These are phyloP conservation scores for Limonius californicus DNA, from an alignment of 1,140 invertebrate species.

Conservation along the genomic window DNA sequence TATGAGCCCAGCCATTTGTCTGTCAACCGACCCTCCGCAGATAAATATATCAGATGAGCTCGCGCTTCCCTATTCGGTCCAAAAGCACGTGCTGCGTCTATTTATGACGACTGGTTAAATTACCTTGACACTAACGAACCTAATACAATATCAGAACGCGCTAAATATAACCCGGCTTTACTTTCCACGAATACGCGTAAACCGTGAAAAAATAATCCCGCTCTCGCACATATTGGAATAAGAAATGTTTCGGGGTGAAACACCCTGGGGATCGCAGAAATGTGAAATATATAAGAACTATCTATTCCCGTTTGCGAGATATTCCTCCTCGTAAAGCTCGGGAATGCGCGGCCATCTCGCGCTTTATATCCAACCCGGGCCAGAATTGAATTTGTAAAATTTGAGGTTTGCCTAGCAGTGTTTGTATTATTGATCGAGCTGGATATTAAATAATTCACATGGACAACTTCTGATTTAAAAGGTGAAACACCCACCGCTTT, in stretches of 20 bases:
- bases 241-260: slow-evolving; percentile 12
- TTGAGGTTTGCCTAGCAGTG: slow-evolving; percentile 3
- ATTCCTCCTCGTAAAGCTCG: slow-evolving; percentile 26
- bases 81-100: slow-evolving; percentile 28
- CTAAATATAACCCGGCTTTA: slow-evolving; percentile 20
- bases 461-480: slow-evolving; percentile 2
- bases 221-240: slow-evolving; percentile 13
- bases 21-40: slow-evolving; percentile 39
- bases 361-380: slow-evolving; percentile 18
- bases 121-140: slow-evolving; percentile 44
- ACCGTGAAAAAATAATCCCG: slow-evolving; percentile 21
- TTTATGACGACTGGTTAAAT: slow-evolving; percentile 45
- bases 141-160: slow-evolving; percentile 22
- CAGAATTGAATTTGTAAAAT: slow-evolving; percentile 14
- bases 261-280: slow-evolving; percentile 19
- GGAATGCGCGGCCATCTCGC: slow-evolving; percentile 14
- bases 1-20: slow-evolving; percentile 42
- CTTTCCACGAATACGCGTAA: slow-evolving; percentile 25
- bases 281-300: slow-evolving; percentile 30
- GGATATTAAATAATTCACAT: slow-evolving; percentile 18
- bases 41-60: slow-evolving; percentile 40
- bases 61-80: slow-evolving; percentile 23
- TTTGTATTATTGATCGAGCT: slow-evolving; percentile 11
- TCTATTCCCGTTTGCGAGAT: slow-evolving; percentile 31
- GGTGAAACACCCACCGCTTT: too few species aligned